These are phyloP conservation scores for Danaus melanippus DNA, from an alignment of 1,140 invertebrate genomes.

Conservation along the genomic window DNA sequence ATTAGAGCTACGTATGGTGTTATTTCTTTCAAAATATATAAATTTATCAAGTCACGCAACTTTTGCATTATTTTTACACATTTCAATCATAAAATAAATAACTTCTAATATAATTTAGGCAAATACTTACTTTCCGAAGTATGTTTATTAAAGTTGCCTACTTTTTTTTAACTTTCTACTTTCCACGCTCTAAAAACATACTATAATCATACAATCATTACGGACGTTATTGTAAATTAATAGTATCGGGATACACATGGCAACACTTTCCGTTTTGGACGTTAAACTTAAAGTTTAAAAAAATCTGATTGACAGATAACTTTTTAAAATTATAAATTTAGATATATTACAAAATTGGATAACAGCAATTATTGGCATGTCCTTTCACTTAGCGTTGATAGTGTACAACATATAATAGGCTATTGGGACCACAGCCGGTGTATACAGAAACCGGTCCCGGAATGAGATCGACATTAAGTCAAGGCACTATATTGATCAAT, in stretches of 20 bases:
- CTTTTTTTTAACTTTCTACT: slow-evolving; percentile 68
- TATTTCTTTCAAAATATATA: too few species aligned
- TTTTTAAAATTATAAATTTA: slow-evolving; percentile 12
- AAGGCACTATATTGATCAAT: slow-evolving; percentile 67
- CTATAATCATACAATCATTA: slow-evolving; percentile 58
- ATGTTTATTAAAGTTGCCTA: slow-evolving; percentile 56
- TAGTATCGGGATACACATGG: too few species aligned
- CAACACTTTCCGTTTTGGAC: too few species aligned
- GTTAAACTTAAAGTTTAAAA: too few species aligned
- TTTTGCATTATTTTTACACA: background rate
- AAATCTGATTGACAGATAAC: too few species aligned
- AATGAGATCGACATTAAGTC: slow-evolving; percentile 62
- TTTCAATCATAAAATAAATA: background rate
- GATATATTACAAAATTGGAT: slow-evolving; percentile 53
- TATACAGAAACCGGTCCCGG: slow-evolving; percentile 57
- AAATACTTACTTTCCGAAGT: slow-evolving; percentile 43
- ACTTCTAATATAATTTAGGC: slow-evolving; percentile 25
- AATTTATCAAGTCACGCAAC: background rate
- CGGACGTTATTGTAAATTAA: slow-evolving; percentile 26
- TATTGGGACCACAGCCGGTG: slow-evolving; percentile 55
- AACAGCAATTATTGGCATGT: slow-evolving; percentile 61
- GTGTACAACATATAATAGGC: slow-evolving; percentile 47
- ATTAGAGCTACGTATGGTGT: too few species aligned
- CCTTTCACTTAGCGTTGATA: slow-evolving; percentile 64
- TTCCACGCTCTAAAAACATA: slow-evolving; percentile 70